Evolutionary conservation across 2,113 vertebrate genomes (phyloP).

Genomic region (Paralichthys olivaceus): DNA sequence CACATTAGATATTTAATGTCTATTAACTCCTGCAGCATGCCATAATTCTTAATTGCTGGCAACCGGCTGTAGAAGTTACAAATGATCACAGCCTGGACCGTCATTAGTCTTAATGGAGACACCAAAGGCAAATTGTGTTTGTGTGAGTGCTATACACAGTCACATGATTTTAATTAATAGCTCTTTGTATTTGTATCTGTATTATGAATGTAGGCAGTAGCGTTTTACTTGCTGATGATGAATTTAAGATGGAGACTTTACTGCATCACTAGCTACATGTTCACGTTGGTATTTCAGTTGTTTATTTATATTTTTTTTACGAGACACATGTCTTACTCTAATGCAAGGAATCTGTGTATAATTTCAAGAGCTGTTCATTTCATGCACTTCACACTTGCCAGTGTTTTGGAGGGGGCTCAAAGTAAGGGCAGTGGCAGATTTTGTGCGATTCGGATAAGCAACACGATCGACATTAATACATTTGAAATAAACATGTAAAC

Average conservation of each 20-base stretch:
- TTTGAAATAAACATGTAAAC: too few relatives aligned
- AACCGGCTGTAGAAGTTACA: slow-evolving; percentile 45
- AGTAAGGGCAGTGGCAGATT: too few relatives aligned
- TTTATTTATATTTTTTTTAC: too few relatives aligned
- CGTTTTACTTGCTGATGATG: background rate
- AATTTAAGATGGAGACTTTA: background rate
- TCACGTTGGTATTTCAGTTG: background rate
- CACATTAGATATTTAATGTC: slow-evolving; percentile 58
- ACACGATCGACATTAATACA: too few relatives aligned
- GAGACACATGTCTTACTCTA: background rate
- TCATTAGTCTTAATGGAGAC: slow-evolving; percentile 63
- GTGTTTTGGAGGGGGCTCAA: too few relatives aligned
- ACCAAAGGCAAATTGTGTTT: slow-evolving; percentile 13
- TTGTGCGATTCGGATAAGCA: too few relatives aligned
- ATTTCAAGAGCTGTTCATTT: too few relatives aligned
- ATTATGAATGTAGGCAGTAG: slow-evolving; percentile 5
- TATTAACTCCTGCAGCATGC: slow-evolving; percentile 52
- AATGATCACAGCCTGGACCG: slow-evolving; percentile 30
- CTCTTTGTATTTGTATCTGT: slow-evolving; percentile 13
- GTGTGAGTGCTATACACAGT: slow-evolving; percentile 8
- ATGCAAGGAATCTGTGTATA: background rate
- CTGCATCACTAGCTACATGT: background rate
- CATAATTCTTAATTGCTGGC: slow-evolving; percentile 60
- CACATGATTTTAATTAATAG: background rate
- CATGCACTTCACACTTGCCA: too few relatives aligned